phyloP scores from a whole-genome alignment of 1,140 invertebrate genomes.

The Papilio dardanus region DNA sequence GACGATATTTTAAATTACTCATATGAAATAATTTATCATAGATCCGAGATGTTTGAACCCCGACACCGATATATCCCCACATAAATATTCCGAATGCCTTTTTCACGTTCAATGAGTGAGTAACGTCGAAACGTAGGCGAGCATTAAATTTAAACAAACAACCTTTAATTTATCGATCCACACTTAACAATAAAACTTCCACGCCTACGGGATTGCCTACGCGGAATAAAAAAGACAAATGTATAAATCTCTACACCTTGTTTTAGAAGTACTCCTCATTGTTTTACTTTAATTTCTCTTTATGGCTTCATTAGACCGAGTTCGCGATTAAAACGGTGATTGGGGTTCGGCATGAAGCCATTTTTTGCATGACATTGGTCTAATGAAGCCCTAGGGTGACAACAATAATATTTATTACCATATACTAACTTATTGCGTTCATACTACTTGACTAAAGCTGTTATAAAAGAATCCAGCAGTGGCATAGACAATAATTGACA shows the following conservation, averaged over 20 bases:
- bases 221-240: constrained; percentile 35
- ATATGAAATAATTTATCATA: neutral
- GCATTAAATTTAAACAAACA: constrained; percentile 36
- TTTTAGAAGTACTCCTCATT: constrained; percentile 4
- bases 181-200: constrained; percentile 31
- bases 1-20: neutral
- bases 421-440: too few species aligned
- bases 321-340: too few species aligned
- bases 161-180: constrained; percentile 32
- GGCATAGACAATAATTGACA: too few species aligned
- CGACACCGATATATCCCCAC: neutral
- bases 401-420: too few species aligned
- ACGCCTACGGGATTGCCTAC: constrained; percentile 32
- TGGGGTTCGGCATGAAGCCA: too few species aligned
- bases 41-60: constrained; percentile 3
- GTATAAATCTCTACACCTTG: constrained; percentile 22
- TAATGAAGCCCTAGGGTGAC: too few species aligned
- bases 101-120: constrained; percentile 29
- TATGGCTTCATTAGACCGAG: too few species aligned
- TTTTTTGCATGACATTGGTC: too few species aligned
- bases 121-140: constrained; percentile 24
- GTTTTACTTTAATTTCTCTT: constrained; percentile 11
- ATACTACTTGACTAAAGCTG: too few species aligned
- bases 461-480: too few species aligned
- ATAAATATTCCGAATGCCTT: constrained; percentile 31